These are phyloP conservation scores for Seriola quinqueradiata DNA, from an alignment of 2,113 vertebrate genomes.

Conservation along the genomic window DNA sequence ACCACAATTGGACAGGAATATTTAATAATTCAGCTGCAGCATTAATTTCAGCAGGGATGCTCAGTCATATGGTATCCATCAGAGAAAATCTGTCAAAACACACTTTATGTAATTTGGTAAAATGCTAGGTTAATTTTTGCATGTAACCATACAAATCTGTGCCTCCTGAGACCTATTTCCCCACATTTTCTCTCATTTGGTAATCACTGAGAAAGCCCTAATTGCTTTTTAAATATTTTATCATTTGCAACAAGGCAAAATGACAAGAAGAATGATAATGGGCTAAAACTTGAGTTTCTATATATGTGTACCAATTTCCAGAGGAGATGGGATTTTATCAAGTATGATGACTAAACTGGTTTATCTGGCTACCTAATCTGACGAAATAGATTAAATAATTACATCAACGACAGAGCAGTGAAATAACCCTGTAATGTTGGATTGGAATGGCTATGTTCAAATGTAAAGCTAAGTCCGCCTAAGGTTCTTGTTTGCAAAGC, in stretches of 20 bases:
- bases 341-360: background rate
- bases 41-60: background rate
- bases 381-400: background rate
- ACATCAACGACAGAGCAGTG: background rate
- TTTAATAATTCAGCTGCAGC: background rate
- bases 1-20: background rate
- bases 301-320: conserved; percentile 1
- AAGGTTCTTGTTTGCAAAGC: too few relatives aligned
- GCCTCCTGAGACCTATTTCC: background rate
- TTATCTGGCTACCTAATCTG: background rate
- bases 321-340: conserved; percentile 5
- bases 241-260: conserved; percentile 3
- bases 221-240: conserved; percentile 1
- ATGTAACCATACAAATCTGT: background rate
- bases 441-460: background rate
- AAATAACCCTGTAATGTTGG: background rate
- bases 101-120: background rate
- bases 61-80: background rate
- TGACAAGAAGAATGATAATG: background rate
- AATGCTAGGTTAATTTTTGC: background rate
- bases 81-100: background rate
- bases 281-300: background rate
- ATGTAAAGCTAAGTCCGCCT: too few relatives aligned
- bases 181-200: background rate
- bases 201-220: background rate